Evolutionary conservation across 2,113 vertebrate species (phyloP), one percentile per base, ranked within the genome.

Genomic region (Salvelinus alpinus): DNA sequence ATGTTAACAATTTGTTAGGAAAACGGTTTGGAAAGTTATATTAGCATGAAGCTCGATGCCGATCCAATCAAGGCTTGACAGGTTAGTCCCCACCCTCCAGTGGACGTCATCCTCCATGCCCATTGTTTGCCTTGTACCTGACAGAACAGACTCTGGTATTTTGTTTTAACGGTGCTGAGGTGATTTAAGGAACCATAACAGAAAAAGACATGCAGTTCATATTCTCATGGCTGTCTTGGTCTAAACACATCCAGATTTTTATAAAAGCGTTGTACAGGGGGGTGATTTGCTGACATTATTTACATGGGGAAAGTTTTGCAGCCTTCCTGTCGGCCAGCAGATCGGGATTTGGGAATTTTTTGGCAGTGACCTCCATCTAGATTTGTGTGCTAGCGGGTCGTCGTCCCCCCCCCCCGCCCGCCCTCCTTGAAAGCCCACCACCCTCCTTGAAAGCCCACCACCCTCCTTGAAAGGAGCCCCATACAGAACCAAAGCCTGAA

Each of bases 351-450:
- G 76, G 89, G 91, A 92, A 91, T 93, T 91, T 87, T 87, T 88
- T 90, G 90, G 90, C 89, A 86, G 85, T 91, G 91, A 94, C 91
- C 92, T 91, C 92, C 92, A 94, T 94, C 92, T 94, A 92, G 92
- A 91, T 92, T 92, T 93, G 84, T 92, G 90, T 68, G 81, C 74
- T 18, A 38, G 66, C 74, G 81, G 74, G 62, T 80, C 82, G 24
- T 24, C 1, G 24, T 87, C 86, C 88, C 88, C 64, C 84, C 87
- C 85, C 88, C 65, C 82, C 87, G n/a, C n/a, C n/a, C n/a, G n/a
- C 16, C 22, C 44, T 24, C 75, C 69, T 12, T 44, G 8, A 7
- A 57, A 13, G 20, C 87, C 85, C 84, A 87, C 51, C 60, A 12
- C 16, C 22, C 44, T 24, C 75, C 69, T 12, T 44, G 8, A 7